A percentile compares a stretch with the other conserved stretches of the same genome.
Conservation (phyloP, 2,888 invertebrate genomes). For the Tribolium freemani region DNA sequence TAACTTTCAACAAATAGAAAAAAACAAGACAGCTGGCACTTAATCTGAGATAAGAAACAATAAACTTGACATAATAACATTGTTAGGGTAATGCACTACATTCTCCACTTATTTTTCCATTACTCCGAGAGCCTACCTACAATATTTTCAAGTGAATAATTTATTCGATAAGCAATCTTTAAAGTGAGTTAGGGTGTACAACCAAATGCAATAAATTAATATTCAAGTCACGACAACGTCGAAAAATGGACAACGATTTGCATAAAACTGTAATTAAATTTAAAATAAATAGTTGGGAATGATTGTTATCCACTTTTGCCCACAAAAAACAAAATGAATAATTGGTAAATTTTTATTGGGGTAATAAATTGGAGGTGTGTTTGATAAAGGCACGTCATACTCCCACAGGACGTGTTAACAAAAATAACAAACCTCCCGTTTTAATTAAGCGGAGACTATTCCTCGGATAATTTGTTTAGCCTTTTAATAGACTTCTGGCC, state of each 20-base stretch:
- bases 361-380: slow-evolving; percentile 1
- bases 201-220: not conserved
- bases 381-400: not conserved
- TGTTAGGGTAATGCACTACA: not conserved
- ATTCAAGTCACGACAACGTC: not conserved
- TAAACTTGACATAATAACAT: not conserved
- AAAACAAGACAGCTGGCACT: not conserved
- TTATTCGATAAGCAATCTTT: not conserved
- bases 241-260: not conserved
- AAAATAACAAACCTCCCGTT: slow-evolving; percentile 10
- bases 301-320: too few relatives aligned
- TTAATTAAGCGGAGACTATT: slow-evolving; percentile 20
- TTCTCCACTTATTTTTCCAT: not conserved
- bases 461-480: slow-evolving; percentile 16
- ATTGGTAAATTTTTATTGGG: slow-evolving; percentile 18
- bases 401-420: slow-evolving; percentile 9
- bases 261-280: not conserved
- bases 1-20: not conserved
- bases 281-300: too few relatives aligned
- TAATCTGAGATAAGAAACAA: not conserved
- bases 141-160: not conserved
- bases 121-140: not conserved
- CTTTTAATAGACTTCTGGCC: not conserved
- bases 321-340: not conserved
- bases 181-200: not conserved